Conservation (phyloP, 2,797 vertebrate species). For the Poecile montanus region DNA sequence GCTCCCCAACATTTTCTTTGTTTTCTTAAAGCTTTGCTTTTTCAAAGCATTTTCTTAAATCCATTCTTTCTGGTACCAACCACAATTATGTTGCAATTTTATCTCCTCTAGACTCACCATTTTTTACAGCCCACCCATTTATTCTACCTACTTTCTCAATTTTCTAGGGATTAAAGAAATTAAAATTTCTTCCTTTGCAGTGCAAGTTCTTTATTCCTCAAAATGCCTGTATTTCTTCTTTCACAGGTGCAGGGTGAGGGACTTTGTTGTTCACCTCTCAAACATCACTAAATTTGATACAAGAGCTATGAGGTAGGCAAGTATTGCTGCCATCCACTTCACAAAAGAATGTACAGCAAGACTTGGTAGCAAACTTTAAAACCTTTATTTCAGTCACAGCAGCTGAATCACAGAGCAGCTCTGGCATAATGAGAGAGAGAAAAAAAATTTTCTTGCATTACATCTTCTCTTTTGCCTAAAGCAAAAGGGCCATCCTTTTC, state of each 20-base stretch:
- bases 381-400: neutral
- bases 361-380: neutral
- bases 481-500: neutral
- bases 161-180: neutral
- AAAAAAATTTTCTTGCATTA: neutral
- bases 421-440: neutral
- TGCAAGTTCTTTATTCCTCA: neutral
- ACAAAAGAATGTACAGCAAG: neutral
- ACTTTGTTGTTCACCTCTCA: conserved; percentile 24
- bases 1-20: neutral
- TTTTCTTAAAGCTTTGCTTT: neutral
- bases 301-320: conserved; percentile 11
- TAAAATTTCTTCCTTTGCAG: neutral
- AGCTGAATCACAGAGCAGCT: neutral
- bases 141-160: neutral
- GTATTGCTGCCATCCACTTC: neutral
- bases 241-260: conserved; percentile 30
- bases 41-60: too few species aligned
- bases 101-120: neutral
- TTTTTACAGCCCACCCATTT: neutral
- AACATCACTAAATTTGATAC: conserved; percentile 30
- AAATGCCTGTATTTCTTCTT: conserved; percentile 22
- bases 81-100: neutral
- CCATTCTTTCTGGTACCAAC: neutral
- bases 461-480: neutral